Percentiles rank a stretch among this genome's conserved stretches.
Evolutionary conservation across 1,140 invertebrate species (phyloP).

Genomic region (Mamestra configurata): DNA sequence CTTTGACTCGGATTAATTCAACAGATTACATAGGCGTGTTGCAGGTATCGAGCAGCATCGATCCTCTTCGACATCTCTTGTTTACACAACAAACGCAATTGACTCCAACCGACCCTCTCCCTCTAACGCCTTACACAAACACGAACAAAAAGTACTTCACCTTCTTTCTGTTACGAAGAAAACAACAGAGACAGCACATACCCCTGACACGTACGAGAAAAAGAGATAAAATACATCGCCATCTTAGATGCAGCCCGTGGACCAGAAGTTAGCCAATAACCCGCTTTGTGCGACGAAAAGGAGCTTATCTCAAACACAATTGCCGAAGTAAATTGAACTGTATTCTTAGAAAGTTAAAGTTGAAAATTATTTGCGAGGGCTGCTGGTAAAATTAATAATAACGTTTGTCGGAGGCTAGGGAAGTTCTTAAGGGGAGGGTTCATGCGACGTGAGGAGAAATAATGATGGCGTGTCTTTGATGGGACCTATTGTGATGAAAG

Average conservation of each 20-base stretch:
- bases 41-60: slow-evolving; percentile 58
- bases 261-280: slow-evolving; percentile 85
- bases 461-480: slow-evolving; percentile 73
- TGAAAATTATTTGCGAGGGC: slow-evolving; percentile 57
- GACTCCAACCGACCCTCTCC: slow-evolving; percentile 62
- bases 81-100: slow-evolving; percentile 76
- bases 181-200: slow-evolving; percentile 67
- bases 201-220: slow-evolving; percentile 52
- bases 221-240: slow-evolving; percentile 72
- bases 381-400: slow-evolving; percentile 72
- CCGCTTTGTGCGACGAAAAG: slow-evolving; percentile 65
- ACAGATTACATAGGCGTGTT: not conserved
- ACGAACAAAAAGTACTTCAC: slow-evolving; percentile 66
- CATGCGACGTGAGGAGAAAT: slow-evolving; percentile 49
- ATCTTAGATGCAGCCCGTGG: slow-evolving; percentile 84
- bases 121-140: slow-evolving; percentile 75
- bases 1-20: not conserved
- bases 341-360: slow-evolving; percentile 61
- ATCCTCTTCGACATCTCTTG: slow-evolving; percentile 76
- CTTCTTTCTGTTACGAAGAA: slow-evolving; percentile 80
- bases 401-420: slow-evolving; percentile 68
- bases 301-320: slow-evolving; percentile 64
- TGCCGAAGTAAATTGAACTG: slow-evolving; percentile 63
- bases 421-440: slow-evolving; percentile 75
- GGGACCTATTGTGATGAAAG: slow-evolving; percentile 62